Conservation (phyloP, 2,113 vertebrate species). For the Laticauda laticaudata region DNA sequence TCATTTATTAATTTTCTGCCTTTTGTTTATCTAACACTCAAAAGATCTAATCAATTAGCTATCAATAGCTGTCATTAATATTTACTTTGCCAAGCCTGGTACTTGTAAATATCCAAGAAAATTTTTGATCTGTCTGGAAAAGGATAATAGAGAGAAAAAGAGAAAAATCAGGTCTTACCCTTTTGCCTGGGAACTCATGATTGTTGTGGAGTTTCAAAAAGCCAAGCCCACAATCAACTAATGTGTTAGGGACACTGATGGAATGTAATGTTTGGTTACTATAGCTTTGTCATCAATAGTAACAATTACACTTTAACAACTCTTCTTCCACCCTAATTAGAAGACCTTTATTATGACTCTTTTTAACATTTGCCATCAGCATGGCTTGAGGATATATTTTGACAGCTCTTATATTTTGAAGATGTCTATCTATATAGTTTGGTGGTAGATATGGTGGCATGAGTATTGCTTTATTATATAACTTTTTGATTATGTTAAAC, state of each 20-base stretch:
- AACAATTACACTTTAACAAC: background rate
- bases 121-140: background rate
- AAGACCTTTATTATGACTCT: background rate
- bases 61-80: background rate
- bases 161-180: background rate
- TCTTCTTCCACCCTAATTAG: background rate
- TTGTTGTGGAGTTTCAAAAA: background rate
- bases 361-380: background rate
- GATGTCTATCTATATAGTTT: background rate
- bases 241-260: background rate
- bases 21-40: background rate
- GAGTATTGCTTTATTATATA: background rate
- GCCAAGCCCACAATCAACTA: background rate
- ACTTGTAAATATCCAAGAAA: background rate
- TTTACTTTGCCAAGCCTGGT: background rate
- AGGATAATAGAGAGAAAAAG: background rate
- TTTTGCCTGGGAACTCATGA: background rate
- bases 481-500: background rate
- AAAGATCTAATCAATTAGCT: background rate
- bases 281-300: background rate
- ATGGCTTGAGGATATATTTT: background rate
- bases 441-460: background rate
- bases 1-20: background rate
- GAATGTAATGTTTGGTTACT: background rate
- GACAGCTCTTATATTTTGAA: background rate